Percentiles rank a stretch among this genome's conserved stretches.
phyloP scores from a whole-genome alignment of 2,888 invertebrate genomes.

The Dusona sp. region DNA sequence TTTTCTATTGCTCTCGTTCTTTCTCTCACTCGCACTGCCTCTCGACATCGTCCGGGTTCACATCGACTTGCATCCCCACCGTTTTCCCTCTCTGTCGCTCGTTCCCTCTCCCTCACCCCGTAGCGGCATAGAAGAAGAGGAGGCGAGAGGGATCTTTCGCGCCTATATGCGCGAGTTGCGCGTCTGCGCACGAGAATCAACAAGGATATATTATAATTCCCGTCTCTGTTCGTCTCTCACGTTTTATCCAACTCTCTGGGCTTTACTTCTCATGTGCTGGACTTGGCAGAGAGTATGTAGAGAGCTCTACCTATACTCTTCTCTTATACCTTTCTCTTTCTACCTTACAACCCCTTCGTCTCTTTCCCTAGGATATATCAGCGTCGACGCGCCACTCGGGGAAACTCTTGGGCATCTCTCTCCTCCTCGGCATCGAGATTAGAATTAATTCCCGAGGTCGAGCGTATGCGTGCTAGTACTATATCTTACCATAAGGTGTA shows the following conservation, averaged over 20 bases:
- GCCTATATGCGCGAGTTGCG: conserved; percentile 65
- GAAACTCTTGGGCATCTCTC: conserved; percentile 65
- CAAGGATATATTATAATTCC: conserved; percentile 63
- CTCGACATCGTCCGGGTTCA: conserved; percentile 41
- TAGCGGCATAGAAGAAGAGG: conserved; percentile 28
- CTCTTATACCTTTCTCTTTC: conserved; percentile 33
- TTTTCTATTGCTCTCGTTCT: conserved; percentile 10
- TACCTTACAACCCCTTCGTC: conserved; percentile 30
- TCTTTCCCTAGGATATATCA: conserved; percentile 62
- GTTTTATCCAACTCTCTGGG: conserved; percentile 59
- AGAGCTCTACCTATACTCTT: conserved; percentile 30
- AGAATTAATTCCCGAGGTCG: conserved; percentile 69
- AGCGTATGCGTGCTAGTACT: conserved; percentile 58
- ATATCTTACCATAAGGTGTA: conserved; percentile 39
- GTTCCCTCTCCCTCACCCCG: background rate
- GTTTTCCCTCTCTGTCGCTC: conserved; percentile 18
- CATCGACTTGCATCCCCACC: conserved; percentile 57
- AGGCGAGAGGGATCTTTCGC: conserved; percentile 68
- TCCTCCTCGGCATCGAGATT: conserved; percentile 63
- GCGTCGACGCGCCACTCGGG: conserved; percentile 68
- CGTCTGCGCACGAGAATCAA: conserved; percentile 66
- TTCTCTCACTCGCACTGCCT: conserved; percentile 19
- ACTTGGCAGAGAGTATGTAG: conserved; percentile 54
- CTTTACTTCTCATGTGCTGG: conserved; percentile 57
- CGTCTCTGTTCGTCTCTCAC: conserved; percentile 57